Base-by-base conservation (phyloP, 1,140 invertebrate species). In the Drosophila santomea region DNA sequence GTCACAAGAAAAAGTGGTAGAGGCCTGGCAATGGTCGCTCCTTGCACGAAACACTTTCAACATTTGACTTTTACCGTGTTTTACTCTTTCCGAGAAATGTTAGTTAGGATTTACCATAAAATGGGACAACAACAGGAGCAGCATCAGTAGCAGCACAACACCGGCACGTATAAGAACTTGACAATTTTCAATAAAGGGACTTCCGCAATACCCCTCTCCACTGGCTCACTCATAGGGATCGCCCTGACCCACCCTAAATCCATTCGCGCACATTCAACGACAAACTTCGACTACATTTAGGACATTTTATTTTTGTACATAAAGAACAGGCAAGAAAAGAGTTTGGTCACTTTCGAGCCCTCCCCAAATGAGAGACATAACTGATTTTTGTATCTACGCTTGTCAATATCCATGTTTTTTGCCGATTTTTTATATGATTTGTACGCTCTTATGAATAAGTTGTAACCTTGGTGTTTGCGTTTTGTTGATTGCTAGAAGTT, bases 1-100 rank as follows among this genome's bases (percentile, higher is more conserved):
- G 99, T 91, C 98, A 99, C 94, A 99, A 99, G 93, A 99, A 99
- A 93, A 96, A 97, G 92, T 99, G 98, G 98, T 99, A 96, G 93
- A 80, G 51, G 25, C 51, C 36, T 32, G 25, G 12, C 41, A 43
- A 48, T 47, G 38, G 51, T 56, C 57, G 38, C 56, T 20, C 32
- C 23, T 23, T 28, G 61, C 14, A 43, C 44, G 52, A 58, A 71
- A 63, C 62, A 60, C 57, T 73, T 73, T 28, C 47, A 72, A 39
- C 45, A 64, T 79, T 76, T 74, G 74, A 86, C 69, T 82, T 88
- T 73, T 64, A 72, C 63, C 63, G 66, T 72, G 83, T 84, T 89
- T 80, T 71, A 74, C 64, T 84, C 66, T 74, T 89, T 77, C 64
- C 71, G 85, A 83, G 59, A 84, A 80, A 55, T 74, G 72, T 80